Conservation (phyloP, 2,888 invertebrate genomes). For the Adineta ricciae region DNA sequence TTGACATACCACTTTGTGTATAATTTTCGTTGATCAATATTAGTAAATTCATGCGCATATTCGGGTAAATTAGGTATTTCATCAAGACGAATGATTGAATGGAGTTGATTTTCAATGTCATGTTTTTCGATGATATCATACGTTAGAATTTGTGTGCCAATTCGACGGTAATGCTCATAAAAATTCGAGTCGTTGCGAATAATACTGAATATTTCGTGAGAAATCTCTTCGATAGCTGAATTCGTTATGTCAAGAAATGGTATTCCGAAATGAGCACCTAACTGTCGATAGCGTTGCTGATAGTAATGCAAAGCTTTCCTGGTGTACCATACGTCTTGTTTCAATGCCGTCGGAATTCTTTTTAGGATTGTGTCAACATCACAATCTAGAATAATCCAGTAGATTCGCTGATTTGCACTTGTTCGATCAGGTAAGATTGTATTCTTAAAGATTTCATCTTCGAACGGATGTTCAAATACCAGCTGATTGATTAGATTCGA, state of each 20-base stretch:
- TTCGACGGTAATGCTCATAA: background rate
- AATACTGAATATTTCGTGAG: background rate
- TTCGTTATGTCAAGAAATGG: background rate
- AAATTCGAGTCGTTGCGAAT: background rate
- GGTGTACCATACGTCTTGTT: background rate
- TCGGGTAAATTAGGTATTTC: background rate
- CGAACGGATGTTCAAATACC: background rate
- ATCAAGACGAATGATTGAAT: background rate
- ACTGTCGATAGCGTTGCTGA: background rate
- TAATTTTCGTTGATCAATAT: background rate
- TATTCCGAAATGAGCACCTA: constrained; percentile 1
- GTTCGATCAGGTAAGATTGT: background rate
- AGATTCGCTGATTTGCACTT: background rate
- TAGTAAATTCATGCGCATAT: background rate
- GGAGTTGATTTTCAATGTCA: background rate
- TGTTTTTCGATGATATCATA: background rate
- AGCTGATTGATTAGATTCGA: background rate
- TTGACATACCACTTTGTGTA: background rate
- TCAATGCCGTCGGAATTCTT: background rate
- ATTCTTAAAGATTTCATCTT: background rate
- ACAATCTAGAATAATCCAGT: constrained; percentile 5
- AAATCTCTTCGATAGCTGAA: background rate
- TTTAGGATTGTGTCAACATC: background rate
- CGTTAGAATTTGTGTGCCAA: background rate
- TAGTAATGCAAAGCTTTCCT: background rate